phyloP scores from a whole-genome alignment of 2,888 invertebrate genomes.

The Stenoptilia bipunctidactyla region DNA sequence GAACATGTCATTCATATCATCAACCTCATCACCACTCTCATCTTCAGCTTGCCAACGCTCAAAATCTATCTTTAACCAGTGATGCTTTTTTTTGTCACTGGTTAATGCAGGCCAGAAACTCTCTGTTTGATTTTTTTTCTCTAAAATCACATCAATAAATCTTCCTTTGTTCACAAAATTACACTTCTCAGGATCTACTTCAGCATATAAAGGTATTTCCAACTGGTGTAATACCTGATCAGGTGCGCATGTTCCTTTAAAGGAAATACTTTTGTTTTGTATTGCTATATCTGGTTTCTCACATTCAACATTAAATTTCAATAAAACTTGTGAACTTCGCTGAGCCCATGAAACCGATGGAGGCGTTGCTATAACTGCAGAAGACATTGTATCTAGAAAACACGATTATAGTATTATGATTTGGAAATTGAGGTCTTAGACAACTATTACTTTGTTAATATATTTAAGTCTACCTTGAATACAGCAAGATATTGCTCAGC shows the following conservation, averaged over 20 bases:
- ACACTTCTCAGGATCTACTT: slow-evolving; percentile 86
- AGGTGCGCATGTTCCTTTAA: slow-evolving; percentile 88
- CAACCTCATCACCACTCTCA: slow-evolving; percentile 84
- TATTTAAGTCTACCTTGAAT: too few species aligned
- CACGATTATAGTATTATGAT: neutral
- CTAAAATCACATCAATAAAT: slow-evolving; percentile 78
- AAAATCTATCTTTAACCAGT: slow-evolving; percentile 97
- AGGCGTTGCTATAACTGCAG: slow-evolving; percentile 27
- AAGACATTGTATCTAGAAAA: slow-evolving; percentile 27
- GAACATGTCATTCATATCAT: slow-evolving; percentile 46
- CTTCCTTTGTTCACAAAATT: slow-evolving; percentile 77
- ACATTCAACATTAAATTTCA: slow-evolving; percentile 92
- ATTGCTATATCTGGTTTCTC: slow-evolving; percentile 82
- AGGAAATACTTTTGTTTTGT: slow-evolving; percentile 76
- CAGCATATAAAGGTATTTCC: slow-evolving; percentile 85
- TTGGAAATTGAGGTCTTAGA: too few species aligned
- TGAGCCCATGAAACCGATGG: slow-evolving; percentile 96
- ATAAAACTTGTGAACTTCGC: slow-evolving; percentile 80
- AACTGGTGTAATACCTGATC: slow-evolving; percentile 88
- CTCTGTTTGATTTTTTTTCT: slow-evolving; percentile 75
- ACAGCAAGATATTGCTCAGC: too few species aligned
- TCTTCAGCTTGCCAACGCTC: slow-evolving; percentile 98
- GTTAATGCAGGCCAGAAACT: slow-evolving; percentile 91
- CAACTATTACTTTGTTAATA: too few species aligned
- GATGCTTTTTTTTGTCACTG: slow-evolving; percentile 88